Conservation (phyloP, 1,140 invertebrate genomes). For the Cherax quadricarinatus region DNA sequence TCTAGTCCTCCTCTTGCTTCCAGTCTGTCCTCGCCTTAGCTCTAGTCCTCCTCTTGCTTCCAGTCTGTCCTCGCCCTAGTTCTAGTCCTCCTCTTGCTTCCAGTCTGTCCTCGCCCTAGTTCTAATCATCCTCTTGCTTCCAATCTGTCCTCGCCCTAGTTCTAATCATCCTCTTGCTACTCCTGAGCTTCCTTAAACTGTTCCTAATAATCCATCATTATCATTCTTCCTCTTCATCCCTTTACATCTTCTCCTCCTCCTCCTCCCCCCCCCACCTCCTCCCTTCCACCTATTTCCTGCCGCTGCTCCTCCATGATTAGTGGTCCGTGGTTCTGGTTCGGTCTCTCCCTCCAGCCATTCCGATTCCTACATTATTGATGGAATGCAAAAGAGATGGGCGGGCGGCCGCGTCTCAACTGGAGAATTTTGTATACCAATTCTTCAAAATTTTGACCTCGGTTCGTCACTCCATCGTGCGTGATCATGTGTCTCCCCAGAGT, state of each 20-base stretch:
- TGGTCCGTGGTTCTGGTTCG: constrained; percentile 58
- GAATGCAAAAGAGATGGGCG: constrained; percentile 69
- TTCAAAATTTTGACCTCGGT: constrained; percentile 30
- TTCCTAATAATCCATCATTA: too few relatives aligned
- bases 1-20: too few relatives aligned
- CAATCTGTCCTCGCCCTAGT: too few relatives aligned
- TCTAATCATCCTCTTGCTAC: too few relatives aligned
- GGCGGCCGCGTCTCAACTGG: constrained; percentile 51
- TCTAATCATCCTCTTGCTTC: too few relatives aligned
- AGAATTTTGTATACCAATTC: constrained; percentile 55
- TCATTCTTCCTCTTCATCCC: not conserved
- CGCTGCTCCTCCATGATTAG: constrained; percentile 41
- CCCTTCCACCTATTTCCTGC: constrained; percentile 9
- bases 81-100: too few relatives aligned
- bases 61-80: too few relatives aligned
- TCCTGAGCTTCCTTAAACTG: too few relatives aligned
- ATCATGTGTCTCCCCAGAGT: not conserved
- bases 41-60: too few relatives aligned
- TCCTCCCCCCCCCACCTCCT: constrained; percentile 10
- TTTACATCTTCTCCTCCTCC: constrained; percentile 10
- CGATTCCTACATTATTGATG: constrained; percentile 69
- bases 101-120: too few relatives aligned
- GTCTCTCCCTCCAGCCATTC: constrained; percentile 65
- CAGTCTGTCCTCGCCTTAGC: too few relatives aligned
- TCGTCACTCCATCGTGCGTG: not conserved